Percentiles rank a stretch among this genome's conserved stretches.
Conservation (phyloP, 2,888 invertebrate species). For the Cerceris ruficornis region DNA sequence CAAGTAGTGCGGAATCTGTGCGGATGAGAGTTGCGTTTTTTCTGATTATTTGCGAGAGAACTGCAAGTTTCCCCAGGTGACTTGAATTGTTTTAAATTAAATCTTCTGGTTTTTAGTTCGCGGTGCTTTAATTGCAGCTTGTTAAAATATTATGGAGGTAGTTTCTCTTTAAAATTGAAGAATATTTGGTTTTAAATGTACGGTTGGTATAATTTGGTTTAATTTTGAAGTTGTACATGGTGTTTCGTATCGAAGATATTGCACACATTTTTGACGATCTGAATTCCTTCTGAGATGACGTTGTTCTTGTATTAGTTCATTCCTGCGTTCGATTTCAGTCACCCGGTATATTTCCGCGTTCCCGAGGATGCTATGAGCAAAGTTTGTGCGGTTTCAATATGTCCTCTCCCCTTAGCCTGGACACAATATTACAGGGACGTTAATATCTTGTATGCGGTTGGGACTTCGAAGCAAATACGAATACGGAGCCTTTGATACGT, state of each 20-base stretch:
- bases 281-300: no score
- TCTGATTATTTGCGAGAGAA: not conserved
- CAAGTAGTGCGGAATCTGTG: not conserved
- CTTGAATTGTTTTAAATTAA: no score
- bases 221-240: not conserved
- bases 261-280: no score
- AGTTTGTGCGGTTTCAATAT: slow-evolving; percentile 81
- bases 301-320: not conserved
- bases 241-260: no score
- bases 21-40: not conserved
- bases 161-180: no score
- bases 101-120: no score
- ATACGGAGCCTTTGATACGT: slow-evolving; percentile 71
- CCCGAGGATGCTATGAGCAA: slow-evolving; percentile 75
- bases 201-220: no score
- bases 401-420: slow-evolving; percentile 75
- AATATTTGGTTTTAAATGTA: no score
- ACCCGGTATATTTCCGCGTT: slow-evolving; percentile 66
- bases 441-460: slow-evolving; percentile 79
- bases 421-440: slow-evolving; percentile 79
- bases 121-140: not conserved
- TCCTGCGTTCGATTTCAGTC: slow-evolving; percentile 50
- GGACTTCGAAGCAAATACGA: slow-evolving; percentile 70
- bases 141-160: not conserved
- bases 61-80: no score